Base-by-base conservation (phyloP, 2,113 vertebrate genomes). In the Athene noctua region DNA sequence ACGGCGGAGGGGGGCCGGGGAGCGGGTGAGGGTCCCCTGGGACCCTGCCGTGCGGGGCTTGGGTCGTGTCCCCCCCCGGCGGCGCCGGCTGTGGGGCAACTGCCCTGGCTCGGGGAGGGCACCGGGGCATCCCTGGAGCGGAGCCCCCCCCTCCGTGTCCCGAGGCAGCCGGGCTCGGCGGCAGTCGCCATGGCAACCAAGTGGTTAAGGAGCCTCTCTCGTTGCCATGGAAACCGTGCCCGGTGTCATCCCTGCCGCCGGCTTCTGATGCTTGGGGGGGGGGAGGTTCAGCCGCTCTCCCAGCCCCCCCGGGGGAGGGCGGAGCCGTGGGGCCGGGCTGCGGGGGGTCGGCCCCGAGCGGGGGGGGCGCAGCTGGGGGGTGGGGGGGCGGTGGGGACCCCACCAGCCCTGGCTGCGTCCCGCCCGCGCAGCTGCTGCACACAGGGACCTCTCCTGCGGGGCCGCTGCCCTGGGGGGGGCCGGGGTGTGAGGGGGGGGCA, bases 181-280 rank as follows among this genome's bases (percentile, higher is more conserved):
- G 92, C 94, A 96, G 95, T 97, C 94, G 91, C 94, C 96, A 97
- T 97, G 96, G 97, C 94, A 98, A 98, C 98, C 97, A 93, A 96
- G 59, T 92, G 96, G 97, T 97, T 97, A 96, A 81, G 97, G 97
- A 97, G 92, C 93, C 97, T 96, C 96, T 97, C 88, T 94, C 85
- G 96, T 98, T 97, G 89, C 95, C 92, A 66, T 72, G 95, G 97
- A 58, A 91, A 97, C 96, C 29, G 30, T 62, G 70, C 61, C 85
- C 54, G 18, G 58, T 96, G 96, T 94, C 91, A 65, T 93, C 62
- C 62, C 49, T 71, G 58, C 62, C 38, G 10, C 1, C 25, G 87
- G 44, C 80, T 95, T 44, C 59, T 29, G 40, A 38, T 52, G 86
- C 80, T 32, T n/a, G n/a, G n/a, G n/a, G n/a, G 49, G 36, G n/a